phyloP scores from a whole-genome alignment of 64 coral and sea anemone genomes.

The Pocillopora damicornis region DNA sequence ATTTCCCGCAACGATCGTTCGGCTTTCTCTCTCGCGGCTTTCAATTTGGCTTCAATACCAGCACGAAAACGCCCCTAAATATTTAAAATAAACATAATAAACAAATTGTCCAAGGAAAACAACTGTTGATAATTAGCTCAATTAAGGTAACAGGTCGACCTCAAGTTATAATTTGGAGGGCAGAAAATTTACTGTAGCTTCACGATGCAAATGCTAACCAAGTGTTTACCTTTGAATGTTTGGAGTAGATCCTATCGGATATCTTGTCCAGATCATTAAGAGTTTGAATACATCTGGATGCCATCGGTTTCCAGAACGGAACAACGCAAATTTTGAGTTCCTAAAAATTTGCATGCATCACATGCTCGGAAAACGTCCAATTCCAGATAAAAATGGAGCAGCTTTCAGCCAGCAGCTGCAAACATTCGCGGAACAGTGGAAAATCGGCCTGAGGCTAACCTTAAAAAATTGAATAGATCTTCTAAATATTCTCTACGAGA shows the following conservation, averaged over 20 bases:
- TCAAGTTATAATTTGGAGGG: background rate
- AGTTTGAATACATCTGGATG: constrained; percentile 73
- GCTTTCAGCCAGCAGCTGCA: background rate
- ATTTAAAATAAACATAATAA: background rate
- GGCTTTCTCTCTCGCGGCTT: constrained; percentile 45
- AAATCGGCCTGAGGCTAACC: background rate
- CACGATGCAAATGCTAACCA: background rate
- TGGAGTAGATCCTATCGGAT: constrained; percentile 73
- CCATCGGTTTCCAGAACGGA: constrained; percentile 25
- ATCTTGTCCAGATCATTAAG: constrained; percentile 88
- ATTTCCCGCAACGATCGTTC: constrained; percentile 46
- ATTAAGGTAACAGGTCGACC: background rate
- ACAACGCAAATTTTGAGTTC: background rate
- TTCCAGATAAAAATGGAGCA: background rate
- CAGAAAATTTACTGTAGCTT: background rate
- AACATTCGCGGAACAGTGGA: background rate
- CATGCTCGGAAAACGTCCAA: background rate
- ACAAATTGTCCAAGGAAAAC: background rate
- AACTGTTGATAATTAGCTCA: background rate
- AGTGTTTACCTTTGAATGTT: constrained; percentile 69
- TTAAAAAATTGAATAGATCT: background rate
- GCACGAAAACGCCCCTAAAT: constrained; percentile 40
- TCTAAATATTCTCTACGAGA: background rate
- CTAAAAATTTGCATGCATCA: background rate
- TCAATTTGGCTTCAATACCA: constrained; percentile 58